Evolutionary conservation across 2,797 vertebrate species (phyloP).

Genomic region (Sebastes wilsoni): DNA sequence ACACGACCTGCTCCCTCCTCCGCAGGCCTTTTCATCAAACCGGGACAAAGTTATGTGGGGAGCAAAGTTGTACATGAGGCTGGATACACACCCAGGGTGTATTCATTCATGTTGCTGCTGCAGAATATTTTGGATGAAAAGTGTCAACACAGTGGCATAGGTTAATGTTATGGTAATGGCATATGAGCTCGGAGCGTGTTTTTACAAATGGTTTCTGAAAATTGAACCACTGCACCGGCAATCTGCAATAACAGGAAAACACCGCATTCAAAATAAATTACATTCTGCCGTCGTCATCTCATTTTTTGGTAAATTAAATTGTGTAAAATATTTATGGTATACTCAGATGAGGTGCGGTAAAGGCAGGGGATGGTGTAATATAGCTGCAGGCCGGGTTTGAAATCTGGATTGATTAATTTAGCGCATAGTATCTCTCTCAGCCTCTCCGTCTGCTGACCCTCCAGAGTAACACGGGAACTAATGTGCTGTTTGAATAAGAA

Average conservation of each 20-base stretch:
- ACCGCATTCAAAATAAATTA: slow-evolving; percentile 51
- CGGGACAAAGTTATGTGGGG: slow-evolving; percentile 3
- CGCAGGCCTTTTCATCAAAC: slow-evolving; percentile 2
- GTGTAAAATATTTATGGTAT: slow-evolving; percentile 56
- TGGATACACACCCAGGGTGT: not conserved
- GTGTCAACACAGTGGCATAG: slow-evolving; percentile 45
- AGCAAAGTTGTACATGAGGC: not conserved
- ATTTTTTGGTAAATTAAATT: slow-evolving; percentile 52
- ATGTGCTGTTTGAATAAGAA: not conserved
- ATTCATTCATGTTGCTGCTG: slow-evolving; percentile 8
- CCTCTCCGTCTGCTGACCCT: not conserved
- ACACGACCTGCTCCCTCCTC: not conserved
- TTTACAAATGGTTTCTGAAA: slow-evolving; percentile 61
- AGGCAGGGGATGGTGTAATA: not conserved
- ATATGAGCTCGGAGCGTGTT: slow-evolving; percentile 55
- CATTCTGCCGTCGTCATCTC: slow-evolving; percentile 36
- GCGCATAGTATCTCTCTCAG: not conserved
- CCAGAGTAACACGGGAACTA: not conserved
- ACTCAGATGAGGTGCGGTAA: slow-evolving; percentile 19
- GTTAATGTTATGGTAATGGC: slow-evolving; percentile 69
- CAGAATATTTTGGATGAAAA: slow-evolving; percentile 33
- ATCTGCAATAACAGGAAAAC: slow-evolving; percentile 46
- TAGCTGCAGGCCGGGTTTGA: slow-evolving; percentile 3
- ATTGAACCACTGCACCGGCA: slow-evolving; percentile 54
- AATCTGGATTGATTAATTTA: slow-evolving; percentile 36